Percentiles rank a stretch among this genome's conserved stretches.
phyloP scores from a whole-genome alignment of 1,140 invertebrate genomes.

The Catajapyx aquilonaris region DNA sequence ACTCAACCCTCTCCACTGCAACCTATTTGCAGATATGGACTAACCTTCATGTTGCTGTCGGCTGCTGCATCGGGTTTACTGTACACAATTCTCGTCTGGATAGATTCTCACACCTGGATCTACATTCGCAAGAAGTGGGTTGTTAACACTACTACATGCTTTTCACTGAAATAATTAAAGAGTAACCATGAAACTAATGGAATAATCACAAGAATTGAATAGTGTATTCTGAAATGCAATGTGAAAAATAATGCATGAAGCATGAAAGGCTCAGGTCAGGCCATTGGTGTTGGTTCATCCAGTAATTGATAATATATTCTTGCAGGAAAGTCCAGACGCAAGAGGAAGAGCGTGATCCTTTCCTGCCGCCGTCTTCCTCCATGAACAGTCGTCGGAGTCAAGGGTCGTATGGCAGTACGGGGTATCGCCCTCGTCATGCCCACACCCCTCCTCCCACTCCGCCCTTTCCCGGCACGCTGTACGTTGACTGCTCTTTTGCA shows the following conservation, averaged over 20 bases:
- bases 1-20: too few species aligned
- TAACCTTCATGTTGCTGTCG: constrained; percentile 64
- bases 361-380: constrained; percentile 26
- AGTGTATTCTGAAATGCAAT: too few species aligned
- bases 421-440: constrained; percentile 22
- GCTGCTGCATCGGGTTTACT: constrained; percentile 63
- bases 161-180: constrained; percentile 1
- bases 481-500: constrained; percentile 17
- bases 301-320: too few species aligned
- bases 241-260: too few species aligned
- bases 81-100: constrained; percentile 75
- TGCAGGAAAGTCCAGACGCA: too few species aligned
- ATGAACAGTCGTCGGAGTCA: constrained; percentile 26
- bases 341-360: constrained; percentile 50
- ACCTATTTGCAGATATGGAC: constrained; percentile 45
- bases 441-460: constrained; percentile 26
- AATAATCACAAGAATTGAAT: too few species aligned
- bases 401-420: constrained; percentile 38
- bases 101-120: constrained; percentile 90
- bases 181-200: too few species aligned
- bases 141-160: constrained; percentile 1
- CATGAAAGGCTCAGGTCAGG: too few species aligned
- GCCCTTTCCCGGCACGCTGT: constrained; percentile 22
- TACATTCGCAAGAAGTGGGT: constrained; percentile 75
- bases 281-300: too few species aligned